These are phyloP conservation scores for Nesogale talazaci DNA, from an alignment of 2,113 vertebrate species.

Conservation along the genomic window DNA sequence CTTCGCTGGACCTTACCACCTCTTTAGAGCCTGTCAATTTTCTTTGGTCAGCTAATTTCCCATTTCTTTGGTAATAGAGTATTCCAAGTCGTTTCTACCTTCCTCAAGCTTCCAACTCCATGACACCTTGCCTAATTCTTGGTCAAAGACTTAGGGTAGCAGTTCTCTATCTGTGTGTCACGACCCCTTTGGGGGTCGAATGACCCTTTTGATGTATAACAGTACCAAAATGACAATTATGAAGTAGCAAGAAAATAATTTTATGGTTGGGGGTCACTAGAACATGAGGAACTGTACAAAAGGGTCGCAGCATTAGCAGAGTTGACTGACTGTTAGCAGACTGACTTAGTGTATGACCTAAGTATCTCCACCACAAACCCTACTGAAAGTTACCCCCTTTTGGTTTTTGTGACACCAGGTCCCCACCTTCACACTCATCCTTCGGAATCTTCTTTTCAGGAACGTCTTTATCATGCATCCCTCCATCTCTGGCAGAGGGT, in stretches of 20 bases:
- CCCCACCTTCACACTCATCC: neutral
- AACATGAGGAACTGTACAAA: too few species aligned
- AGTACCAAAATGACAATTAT: too few species aligned
- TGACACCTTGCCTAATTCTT: neutral
- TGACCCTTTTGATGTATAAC: too few species aligned
- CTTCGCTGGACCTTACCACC: neutral
- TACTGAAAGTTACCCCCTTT: neutral
- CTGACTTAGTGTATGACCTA: neutral
- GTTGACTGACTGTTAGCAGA: neutral
- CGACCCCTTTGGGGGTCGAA: too few species aligned
- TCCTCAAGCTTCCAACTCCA: neutral
- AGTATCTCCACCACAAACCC: neutral
- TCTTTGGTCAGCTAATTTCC: neutral
- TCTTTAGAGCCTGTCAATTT: neutral
- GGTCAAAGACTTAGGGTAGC: too few species aligned
- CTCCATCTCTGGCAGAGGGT: neutral
- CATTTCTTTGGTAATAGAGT: neutral
- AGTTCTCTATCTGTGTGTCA: too few species aligned
- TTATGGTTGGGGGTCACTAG: too few species aligned
- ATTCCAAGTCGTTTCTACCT: neutral
- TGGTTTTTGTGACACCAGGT: neutral
- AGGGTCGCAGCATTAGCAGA: too few species aligned
- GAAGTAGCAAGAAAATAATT: too few species aligned
- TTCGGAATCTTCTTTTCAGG: neutral
- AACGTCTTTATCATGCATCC: neutral